These are phyloP conservation scores for Polydrusus pterygomalis DNA, from an alignment of 2,888 invertebrate species.

Conservation along the genomic window DNA sequence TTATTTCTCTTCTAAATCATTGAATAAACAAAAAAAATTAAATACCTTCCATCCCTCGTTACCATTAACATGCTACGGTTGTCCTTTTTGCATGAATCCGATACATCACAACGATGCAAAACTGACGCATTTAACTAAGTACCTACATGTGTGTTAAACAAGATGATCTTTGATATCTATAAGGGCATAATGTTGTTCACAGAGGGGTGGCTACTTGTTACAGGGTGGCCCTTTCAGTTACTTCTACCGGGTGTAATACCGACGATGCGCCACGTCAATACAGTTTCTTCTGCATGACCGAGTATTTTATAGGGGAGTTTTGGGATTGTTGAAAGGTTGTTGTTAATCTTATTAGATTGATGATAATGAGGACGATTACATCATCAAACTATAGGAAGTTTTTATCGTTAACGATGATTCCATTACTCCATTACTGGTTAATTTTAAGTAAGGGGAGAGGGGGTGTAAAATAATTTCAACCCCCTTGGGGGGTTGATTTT, in stretches of 20 bases:
- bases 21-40: too few species aligned
- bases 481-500: too few species aligned
- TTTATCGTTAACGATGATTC: neutral
- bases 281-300: conserved; percentile 29
- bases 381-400: too few species aligned
- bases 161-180: conserved; percentile 41
- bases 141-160: conserved; percentile 39
- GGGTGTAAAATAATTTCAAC: too few species aligned
- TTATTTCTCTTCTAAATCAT: too few species aligned
- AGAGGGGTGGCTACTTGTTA: conserved; percentile 28
- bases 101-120: conserved; percentile 27
- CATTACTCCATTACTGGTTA: neutral
- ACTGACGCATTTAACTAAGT: conserved; percentile 24
- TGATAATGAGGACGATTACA: neutral
- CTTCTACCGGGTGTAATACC: conserved; percentile 36
- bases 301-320: conserved; percentile 33
- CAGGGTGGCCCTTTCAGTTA: conserved; percentile 47
- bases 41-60: neutral
- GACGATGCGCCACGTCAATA: conserved; percentile 41
- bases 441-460: too few species aligned
- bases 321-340: conserved; percentile 19
- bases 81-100: conserved; percentile 19
- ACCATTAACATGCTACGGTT: conserved; percentile 3
- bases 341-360: conserved; percentile 23
- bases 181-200: conserved; percentile 32